Conservation (phyloP, 2,888 invertebrate species). For the Diaprepes abbreviatus region DNA sequence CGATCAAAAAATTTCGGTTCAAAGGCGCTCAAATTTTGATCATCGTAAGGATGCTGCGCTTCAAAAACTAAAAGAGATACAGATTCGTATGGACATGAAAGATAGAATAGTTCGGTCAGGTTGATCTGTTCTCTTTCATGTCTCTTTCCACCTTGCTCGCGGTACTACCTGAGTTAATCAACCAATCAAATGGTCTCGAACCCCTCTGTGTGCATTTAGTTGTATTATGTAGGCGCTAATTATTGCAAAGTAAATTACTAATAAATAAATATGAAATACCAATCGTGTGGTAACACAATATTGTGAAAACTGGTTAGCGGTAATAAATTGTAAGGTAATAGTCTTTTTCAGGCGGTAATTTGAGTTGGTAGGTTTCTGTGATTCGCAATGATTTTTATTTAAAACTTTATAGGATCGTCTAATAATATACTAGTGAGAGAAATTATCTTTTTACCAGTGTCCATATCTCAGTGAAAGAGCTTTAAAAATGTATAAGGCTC, state of each 20-base stretch:
- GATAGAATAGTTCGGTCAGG: slow-evolving; percentile 48
- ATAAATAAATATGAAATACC: slow-evolving; percentile 46
- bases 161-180: slow-evolving; percentile 46
- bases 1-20: slow-evolving; percentile 8
- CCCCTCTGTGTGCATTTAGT: slow-evolving; percentile 41
- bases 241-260: slow-evolving; percentile 44
- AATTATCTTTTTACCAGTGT: too few relatives aligned
- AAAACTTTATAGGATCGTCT: not conserved
- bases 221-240: slow-evolving; percentile 47
- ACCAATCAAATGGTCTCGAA: slow-evolving; percentile 38
- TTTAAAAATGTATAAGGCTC: too few relatives aligned
- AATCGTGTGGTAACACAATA: slow-evolving; percentile 47
- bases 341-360: slow-evolving; percentile 29
- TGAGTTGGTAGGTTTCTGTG: slow-evolving; percentile 35
- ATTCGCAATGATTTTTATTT: slow-evolving; percentile 15
- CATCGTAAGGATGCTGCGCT: slow-evolving; percentile 30
- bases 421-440: not conserved
- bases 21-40: slow-evolving; percentile 10
- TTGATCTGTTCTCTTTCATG: slow-evolving; percentile 48
- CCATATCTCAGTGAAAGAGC: too few relatives aligned
- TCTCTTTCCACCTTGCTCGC: slow-evolving; percentile 41
- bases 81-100: slow-evolving; percentile 45
- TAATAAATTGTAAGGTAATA: slow-evolving; percentile 45
- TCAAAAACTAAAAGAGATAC: slow-evolving; percentile 42
- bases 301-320: slow-evolving; percentile 49